Base-by-base conservation (phyloP, 2,797 vertebrate genomes). In the Graptemys geographica region DNA sequence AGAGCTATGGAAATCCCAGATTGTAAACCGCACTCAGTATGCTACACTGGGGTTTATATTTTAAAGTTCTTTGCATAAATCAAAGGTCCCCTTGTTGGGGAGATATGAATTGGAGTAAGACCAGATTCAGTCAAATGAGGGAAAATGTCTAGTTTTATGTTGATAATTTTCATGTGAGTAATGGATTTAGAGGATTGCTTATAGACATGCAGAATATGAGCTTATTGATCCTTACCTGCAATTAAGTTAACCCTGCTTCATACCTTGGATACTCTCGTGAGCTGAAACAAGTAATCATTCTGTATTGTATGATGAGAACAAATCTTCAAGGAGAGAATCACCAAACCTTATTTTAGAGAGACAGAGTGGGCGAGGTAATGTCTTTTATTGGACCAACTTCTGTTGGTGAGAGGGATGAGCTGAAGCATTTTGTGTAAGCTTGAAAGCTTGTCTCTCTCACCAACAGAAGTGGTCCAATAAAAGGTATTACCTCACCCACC, bases 1-100 rank as follows among this genome's bases (percentile, higher is more conserved):
- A 93, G 83, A 62, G 16, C 90, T 92, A 41, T 56, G 90, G 94
- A 93, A 96, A 69, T 96, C 82, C 28, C 41, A 92, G 88, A 41
- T 55, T 41, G 78, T 89, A 74, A 37, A 33, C 31, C 82, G n/a
- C 65, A 74, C 47, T 88, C 31, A 83, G 1, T 47, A 88, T 87
- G 13, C 16, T 93, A n/a, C 56, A 13, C 3, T 33, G 76, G 25
- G 5, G 1, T 87, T 92, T 84, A 86, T 74, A 80, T 15, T 19
- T 94, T 90, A 90, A 69, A 90, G 69, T 5, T 76, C 8, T 94
- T 93, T 92, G 44, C 37, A n/a, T 86, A 94, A 90, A 52, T 80
- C 51, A 37, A 69, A 69, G n/a, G 18, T 37, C 27, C 16, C 41
- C 1, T 19, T 28, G 56, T 41, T 57, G 55, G 27, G 27, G 41